Base-by-base conservation (phyloP, 2,888 invertebrate genomes). In the Parthenolecanium corni region DNA sequence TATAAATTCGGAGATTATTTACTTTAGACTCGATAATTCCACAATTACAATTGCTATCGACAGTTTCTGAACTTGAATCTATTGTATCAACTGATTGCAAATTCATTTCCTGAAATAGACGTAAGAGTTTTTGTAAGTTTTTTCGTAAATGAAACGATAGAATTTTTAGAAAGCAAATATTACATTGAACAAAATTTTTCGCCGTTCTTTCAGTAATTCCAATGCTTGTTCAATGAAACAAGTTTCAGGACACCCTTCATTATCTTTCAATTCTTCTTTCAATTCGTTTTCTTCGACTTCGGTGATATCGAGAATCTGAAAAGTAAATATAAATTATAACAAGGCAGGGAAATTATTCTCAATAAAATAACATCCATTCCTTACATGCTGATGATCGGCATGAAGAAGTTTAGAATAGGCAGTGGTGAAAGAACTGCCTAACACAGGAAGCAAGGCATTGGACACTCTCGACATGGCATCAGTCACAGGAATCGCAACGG, bases 141-240 rank as follows among this genome's bases (percentile, higher is more conserved):
- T n/a, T n/a, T n/a, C n/a, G n/a, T n/a, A n/a, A n/a, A 31, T 6
- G 31, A 31, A 31, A 4, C 9, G 31, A 31, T 31, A 31, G 9
- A 31, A 31, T 31, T 31, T 31, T 31, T 31, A 31, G 9, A 6
- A 31, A 31, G 12, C 12, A 44, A 44, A 12, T 6, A 16, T 16
- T 16, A 44, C 44, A 3, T 6, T 44, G 5, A n/a, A n/a, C 12
- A n/a, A 31, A 31, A 31, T 31, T 31, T 9, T 31, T 18, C 68
- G 69, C 71, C 86, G 78, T 56, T 74, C 71, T 62, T 77, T 76
- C 9, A 91, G 75, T 71, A 86, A 79, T 54, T 80, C 74, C 54
- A 93, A 74, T 14, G 94, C 94, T 74, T 89, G 82, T 71, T 92
- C 84, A 67, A 93, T 82, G 71, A 88, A 95, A 69, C 86, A 83